phyloP scores from a whole-genome alignment of 2,113 vertebrate species.

The Myotis yumanensis region DNA sequence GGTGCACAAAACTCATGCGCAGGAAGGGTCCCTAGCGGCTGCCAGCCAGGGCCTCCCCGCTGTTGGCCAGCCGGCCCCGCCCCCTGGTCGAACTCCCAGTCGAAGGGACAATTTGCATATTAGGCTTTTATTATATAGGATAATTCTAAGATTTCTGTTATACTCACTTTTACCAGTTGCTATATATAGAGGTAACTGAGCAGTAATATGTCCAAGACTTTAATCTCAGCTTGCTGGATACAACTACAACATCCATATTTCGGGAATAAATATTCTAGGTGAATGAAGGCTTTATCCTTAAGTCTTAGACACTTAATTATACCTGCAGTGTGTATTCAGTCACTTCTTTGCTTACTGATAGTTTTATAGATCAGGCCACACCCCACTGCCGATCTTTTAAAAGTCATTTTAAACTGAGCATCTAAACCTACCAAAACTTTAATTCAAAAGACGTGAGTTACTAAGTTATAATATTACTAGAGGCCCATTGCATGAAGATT shows the following conservation, averaged over 20 bases:
- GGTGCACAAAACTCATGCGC: too few relatives aligned
- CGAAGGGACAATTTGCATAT: too few relatives aligned
- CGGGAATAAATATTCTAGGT: background rate
- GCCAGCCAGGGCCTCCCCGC: too few relatives aligned
- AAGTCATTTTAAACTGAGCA: slow-evolving; percentile 26
- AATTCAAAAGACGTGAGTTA: background rate
- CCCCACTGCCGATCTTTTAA: background rate
- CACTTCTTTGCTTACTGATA: slow-evolving; percentile 45
- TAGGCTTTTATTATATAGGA: background rate
- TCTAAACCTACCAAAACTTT: slow-evolving; percentile 14
- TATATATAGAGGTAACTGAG: background rate
- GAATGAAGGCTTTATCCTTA: background rate
- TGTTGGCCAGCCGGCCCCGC: too few relatives aligned
- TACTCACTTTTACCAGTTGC: background rate
- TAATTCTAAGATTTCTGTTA: slow-evolving; percentile 23
- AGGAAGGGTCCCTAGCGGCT: too few relatives aligned
- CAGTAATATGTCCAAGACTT: background rate
- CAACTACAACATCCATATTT: background rate
- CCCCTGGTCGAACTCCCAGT: too few relatives aligned
- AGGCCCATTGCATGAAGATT: too few relatives aligned
- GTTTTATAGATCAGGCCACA: slow-evolving; percentile 18
- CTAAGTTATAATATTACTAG: background rate
- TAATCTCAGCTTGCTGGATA: slow-evolving; percentile 13
- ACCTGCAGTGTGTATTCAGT: background rate
- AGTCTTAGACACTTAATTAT: background rate